Conservation (phyloP, 2,797 vertebrate species). For the Mionectes olivaceus region DNA sequence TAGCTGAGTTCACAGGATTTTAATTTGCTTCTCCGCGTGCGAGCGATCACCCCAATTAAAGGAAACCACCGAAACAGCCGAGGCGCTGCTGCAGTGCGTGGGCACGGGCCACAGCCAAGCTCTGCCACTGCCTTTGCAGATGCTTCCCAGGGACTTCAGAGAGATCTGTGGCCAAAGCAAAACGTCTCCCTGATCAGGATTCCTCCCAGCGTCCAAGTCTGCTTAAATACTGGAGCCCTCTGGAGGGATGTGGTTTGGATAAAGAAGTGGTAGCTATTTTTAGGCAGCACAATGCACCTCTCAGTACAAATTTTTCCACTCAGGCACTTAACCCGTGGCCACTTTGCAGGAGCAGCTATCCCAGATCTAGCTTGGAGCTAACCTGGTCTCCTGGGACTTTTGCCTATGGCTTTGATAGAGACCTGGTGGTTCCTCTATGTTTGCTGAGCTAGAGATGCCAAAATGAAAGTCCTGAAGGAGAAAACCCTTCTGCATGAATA, state of each 20-base stretch:
- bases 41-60: neutral
- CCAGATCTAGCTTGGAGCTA: neutral
- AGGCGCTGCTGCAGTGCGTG: neutral
- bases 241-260: constrained; percentile 56
- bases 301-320: constrained; percentile 62
- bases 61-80: neutral
- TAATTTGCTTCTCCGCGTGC: neutral
- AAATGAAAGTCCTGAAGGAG: neutral
- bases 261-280: constrained; percentile 51
- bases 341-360: neutral
- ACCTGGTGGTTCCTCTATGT: neutral
- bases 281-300: constrained; percentile 58
- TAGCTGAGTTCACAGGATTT: neutral
- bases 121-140: neutral
- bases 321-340: neutral
- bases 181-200: constrained; percentile 41
- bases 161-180: neutral
- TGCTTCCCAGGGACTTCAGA: neutral
- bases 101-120: neutral
- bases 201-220: constrained; percentile 29
- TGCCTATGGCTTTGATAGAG: neutral
- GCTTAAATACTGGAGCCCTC: constrained; percentile 32
- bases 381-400: neutral
- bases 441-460: neutral
- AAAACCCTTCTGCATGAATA: neutral